phyloP scores from a whole-genome alignment of 2,797 vertebrate species.

The Chaetophractus vellerosus region DNA sequence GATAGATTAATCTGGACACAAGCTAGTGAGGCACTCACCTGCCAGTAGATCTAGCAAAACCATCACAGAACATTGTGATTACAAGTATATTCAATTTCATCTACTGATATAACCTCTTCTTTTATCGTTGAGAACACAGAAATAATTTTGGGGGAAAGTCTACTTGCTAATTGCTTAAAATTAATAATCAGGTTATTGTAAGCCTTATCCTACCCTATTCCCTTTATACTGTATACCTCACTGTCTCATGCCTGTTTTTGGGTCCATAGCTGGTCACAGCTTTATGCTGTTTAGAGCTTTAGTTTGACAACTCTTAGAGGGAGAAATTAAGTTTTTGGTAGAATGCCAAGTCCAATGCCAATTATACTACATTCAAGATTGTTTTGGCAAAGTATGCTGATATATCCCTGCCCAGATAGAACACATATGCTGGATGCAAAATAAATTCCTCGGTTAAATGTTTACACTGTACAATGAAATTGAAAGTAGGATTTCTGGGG shows the following conservation, averaged over 20 bases:
- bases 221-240: neutral
- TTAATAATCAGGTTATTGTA: neutral
- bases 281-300: neutral
- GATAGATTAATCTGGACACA: neutral
- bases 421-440: neutral
- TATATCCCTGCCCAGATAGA: neutral
- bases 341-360: neutral
- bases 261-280: neutral
- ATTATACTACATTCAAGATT: neutral
- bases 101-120: neutral
- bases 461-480: neutral
- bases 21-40: neutral
- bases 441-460: neutral
- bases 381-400: neutral
- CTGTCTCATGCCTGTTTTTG: neutral
- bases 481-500: neutral
- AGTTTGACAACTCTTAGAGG: neutral
- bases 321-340: neutral
- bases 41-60: neutral
- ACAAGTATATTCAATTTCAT: neutral
- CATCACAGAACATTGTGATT: neutral
- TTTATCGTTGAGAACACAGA: neutral
- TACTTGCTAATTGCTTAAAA: neutral
- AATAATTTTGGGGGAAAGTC: neutral
- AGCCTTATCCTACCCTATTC: neutral